These are phyloP conservation scores for Amniataba percoides DNA, from an alignment of 2,797 vertebrate species.

Conservation along the genomic window DNA sequence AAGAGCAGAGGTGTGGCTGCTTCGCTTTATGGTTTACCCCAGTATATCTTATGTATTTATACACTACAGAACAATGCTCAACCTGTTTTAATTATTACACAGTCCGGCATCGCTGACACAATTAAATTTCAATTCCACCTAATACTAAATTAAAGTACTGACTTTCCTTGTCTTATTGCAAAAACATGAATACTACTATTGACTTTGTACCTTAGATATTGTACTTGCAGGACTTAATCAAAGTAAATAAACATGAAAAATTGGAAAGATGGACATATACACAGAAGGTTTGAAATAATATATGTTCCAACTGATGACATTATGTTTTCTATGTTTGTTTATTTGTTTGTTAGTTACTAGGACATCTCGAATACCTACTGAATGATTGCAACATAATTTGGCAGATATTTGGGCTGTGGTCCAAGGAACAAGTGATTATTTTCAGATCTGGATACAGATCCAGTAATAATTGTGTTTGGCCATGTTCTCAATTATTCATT, in stretches of 20 bases:
- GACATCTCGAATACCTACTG: background rate
- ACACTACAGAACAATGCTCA: background rate
- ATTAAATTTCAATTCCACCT: no score
- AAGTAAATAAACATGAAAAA: background rate
- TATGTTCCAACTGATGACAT: background rate
- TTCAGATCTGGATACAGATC: background rate
- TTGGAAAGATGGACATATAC: background rate
- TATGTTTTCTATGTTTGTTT: background rate
- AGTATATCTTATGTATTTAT: background rate
- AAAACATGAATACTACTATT: slow-evolving; percentile 8
- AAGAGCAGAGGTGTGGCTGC: background rate
- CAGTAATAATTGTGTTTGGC: background rate
- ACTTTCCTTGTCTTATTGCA: background rate
- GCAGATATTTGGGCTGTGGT: background rate
- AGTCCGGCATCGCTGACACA: background rate
- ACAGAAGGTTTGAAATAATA: background rate
- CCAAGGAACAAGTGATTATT: background rate
- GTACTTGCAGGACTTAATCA: background rate
- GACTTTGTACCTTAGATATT: background rate
- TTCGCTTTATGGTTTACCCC: background rate
- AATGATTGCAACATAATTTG: background rate
- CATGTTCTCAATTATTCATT: background rate
- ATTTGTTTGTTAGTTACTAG: no score
- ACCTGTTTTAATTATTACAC: background rate
- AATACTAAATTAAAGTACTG: background rate